Evolutionary conservation across 2,888 invertebrate species (phyloP).

Genomic region (Dolichomitus sp.): DNA sequence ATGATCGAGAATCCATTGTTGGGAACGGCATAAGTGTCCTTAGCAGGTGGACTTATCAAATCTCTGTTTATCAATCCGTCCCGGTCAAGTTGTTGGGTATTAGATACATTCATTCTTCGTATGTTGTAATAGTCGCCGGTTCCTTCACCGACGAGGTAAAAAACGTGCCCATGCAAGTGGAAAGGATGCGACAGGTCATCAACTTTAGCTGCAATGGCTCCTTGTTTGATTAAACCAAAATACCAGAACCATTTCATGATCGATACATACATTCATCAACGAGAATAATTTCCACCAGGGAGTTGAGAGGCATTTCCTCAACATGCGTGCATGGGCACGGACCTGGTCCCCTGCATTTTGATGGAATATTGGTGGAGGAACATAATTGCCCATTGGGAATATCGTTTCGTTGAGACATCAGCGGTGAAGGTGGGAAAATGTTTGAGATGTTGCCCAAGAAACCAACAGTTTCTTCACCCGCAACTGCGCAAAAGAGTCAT

Average conservation of each 20-base stretch:
- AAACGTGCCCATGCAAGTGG: conserved; percentile 94
- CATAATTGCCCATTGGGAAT: conserved; percentile 92
- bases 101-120: conserved; percentile 89
- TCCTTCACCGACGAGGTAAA: conserved; percentile 94
- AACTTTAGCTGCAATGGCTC: conserved; percentile 89
- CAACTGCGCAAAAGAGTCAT: conserved; percentile 2
- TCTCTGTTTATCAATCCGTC: conserved; percentile 91
- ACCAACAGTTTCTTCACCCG: conserved; percentile 89
- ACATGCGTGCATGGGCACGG: conserved; percentile 87
- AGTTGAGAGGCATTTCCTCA: conserved; percentile 91
- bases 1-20: conserved; percentile 96
- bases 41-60: conserved; percentile 92
- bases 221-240: not conserved
- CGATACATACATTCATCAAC: conserved; percentile 92
- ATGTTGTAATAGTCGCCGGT: conserved; percentile 55
- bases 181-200: conserved; percentile 95
- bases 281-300: conserved; percentile 95
- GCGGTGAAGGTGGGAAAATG: conserved; percentile 91
- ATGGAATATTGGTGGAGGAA: conserved; percentile 91
- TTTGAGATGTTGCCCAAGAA: conserved; percentile 93
- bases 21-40: conserved; percentile 95
- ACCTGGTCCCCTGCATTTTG: conserved; percentile 45
- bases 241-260: not conserved
- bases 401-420: conserved; percentile 93
- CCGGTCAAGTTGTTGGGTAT: conserved; percentile 92